Evolutionary conservation across 2,113 vertebrate genomes (phyloP), one percentile per base, ranked within the genome.

Genomic region (Glaucomys volans): DNA sequence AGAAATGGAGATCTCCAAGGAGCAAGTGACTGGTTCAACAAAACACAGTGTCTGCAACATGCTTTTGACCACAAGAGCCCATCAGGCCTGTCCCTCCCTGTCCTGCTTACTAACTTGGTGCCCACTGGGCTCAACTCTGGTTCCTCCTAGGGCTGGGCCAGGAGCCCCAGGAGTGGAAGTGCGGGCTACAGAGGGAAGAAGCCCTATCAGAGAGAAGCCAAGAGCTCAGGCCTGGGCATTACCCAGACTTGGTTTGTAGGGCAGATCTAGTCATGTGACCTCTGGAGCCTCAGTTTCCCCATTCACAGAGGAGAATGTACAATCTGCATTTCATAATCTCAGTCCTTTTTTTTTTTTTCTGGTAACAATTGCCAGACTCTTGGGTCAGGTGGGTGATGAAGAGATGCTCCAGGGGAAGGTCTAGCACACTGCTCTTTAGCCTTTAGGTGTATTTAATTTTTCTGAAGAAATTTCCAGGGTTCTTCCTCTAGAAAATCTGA

Each of bases 231-330:
- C 67, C 26, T 28, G 32, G 20, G 16, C 5, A 40, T 18, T 1
- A 2, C 4, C 5, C 7, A 22, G 26, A 12, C 12, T 20, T 18
- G 22, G n/a, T 66, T 42, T 74, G 28, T 13, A 17, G 5, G 16
- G 17, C 17, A 13, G 40, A 59, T 17, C 62, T 44, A 69, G 3
- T 20, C 64, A 35, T 13, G 62, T 16, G 13, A 20, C 59, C 9
- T 47, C 40, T 5, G 20, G 10, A 69, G 1, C 72, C 40, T 85
- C 94, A 35, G 62, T n/a, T 69, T 71, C 40, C n/a, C 3, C 72
- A 4, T 3, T 12, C 0, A 0, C 0, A 10, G 20, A 28, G 5
- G 18, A 12, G 11, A n/a, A 26, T 32, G 30, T 24, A 6, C 0
- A 9, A 11, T 4, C 8, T 11, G 26, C 26, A 7, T 32, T 9